Percentiles rank a stretch among this genome's conserved stretches.
Conservation (phyloP, 2,113 vertebrate genomes). For the Oryctolagus cuniculus region DNA sequence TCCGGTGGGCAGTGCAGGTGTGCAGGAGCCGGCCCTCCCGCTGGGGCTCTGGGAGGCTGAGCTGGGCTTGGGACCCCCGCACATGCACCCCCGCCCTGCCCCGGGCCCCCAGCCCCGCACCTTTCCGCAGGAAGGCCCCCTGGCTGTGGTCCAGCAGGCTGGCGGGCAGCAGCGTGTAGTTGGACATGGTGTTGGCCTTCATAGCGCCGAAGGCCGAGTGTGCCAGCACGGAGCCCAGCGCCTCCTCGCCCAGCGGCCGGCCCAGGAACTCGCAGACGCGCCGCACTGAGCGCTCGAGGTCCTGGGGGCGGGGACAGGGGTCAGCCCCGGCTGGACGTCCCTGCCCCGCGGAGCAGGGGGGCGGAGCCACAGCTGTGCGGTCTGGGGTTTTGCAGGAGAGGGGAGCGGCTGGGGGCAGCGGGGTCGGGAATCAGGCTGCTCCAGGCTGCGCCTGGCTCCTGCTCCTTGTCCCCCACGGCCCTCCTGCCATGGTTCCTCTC, state of each 20-base stretch:
- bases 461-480: rapidly evolving
- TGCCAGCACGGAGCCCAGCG: slow-evolving; percentile 39
- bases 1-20: too few relatives aligned
- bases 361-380: too few relatives aligned
- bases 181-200: slow-evolving; percentile 82
- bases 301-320: not conserved
- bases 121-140: slow-evolving; percentile 80
- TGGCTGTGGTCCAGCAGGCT: slow-evolving; percentile 78
- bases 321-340: not conserved
- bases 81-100: too few relatives aligned
- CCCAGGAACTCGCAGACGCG: slow-evolving; percentile 71
- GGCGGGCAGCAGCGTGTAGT: slow-evolving; percentile 74
- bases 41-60: too few relatives aligned
- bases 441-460: not conserved
- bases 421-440: not conserved
- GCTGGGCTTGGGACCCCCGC: too few relatives aligned
- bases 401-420: not conserved
- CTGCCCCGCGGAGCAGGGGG: too few relatives aligned
- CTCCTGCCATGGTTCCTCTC: not conserved
- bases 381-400: not conserved
- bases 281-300: slow-evolving; percentile 20
- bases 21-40: too few relatives aligned
- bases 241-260: slow-evolving; percentile 57
- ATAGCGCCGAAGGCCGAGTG: slow-evolving; percentile 63
- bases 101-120: slow-evolving; percentile 18